These are phyloP conservation scores for Listronotus bonariensis DNA, from an alignment of 1,140 invertebrate genomes.

Conservation along the genomic window DNA sequence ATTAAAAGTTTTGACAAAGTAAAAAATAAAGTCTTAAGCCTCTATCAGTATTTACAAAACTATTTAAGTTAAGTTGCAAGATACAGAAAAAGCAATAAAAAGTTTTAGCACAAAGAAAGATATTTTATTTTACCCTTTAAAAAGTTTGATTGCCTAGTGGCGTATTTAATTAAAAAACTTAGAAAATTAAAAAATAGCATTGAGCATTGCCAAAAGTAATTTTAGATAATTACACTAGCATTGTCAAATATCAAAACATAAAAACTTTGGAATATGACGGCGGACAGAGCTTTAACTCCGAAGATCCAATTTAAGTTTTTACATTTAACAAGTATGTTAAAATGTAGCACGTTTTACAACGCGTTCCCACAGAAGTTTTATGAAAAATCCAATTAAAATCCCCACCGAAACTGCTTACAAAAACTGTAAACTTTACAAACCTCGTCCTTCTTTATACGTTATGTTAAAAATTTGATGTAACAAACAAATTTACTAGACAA, in stretches of 20 bases:
- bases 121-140: slow-evolving; percentile 27
- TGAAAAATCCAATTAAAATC: slow-evolving; percentile 24
- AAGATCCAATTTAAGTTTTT: slow-evolving; percentile 36
- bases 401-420: background rate
- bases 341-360: slow-evolving; percentile 31
- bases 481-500: too few species aligned
- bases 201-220: slow-evolving; percentile 6
- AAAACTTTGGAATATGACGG: slow-evolving; percentile 30
- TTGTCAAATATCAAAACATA: slow-evolving; percentile 37
- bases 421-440: background rate
- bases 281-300: slow-evolving; percentile 15
- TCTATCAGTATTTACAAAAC: slow-evolving; percentile 8
- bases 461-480: too few species aligned
- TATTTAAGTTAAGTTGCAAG: slow-evolving; percentile 10
- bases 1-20: background rate
- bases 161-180: slow-evolving; percentile 35
- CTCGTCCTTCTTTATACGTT: too few species aligned
- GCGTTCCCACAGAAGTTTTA: slow-evolving; percentile 10
- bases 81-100: slow-evolving; percentile 4
- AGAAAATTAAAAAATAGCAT: slow-evolving; percentile 23
- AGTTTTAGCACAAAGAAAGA: slow-evolving; percentile 19
- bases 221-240: slow-evolving; percentile 26
- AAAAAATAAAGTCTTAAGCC: background rate
- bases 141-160: slow-evolving; percentile 10
- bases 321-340: slow-evolving; percentile 38